phyloP scores from a whole-genome alignment of 2,797 vertebrate genomes.

The Spinus olivaceus region DNA sequence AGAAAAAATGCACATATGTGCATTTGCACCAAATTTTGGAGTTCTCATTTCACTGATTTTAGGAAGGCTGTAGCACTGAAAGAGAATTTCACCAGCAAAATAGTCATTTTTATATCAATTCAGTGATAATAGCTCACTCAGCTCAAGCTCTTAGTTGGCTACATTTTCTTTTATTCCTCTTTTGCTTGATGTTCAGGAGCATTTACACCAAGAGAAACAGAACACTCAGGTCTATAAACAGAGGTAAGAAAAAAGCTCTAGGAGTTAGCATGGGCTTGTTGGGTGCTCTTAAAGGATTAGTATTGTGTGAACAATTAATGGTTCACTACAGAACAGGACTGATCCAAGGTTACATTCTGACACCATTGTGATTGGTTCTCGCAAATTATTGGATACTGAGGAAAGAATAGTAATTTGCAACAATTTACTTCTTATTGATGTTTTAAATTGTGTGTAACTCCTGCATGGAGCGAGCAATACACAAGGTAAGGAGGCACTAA shows the following conservation, averaged over 20 bases:
- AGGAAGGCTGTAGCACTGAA: background rate
- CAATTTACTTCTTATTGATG: constrained; percentile 60
- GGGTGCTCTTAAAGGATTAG: constrained; percentile 58
- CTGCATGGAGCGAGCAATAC: constrained; percentile 32
- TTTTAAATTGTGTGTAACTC: constrained; percentile 63
- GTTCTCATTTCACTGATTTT: background rate
- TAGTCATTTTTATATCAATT: background rate
- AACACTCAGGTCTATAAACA: constrained; percentile 16
- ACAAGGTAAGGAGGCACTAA: constrained; percentile 53
- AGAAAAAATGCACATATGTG: background rate
- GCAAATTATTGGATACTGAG: constrained; percentile 57
- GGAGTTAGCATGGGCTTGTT: constrained; percentile 20
- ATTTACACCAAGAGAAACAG: background rate
- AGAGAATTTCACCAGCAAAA: background rate
- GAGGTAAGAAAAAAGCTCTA: constrained; percentile 29
- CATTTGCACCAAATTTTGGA: background rate
- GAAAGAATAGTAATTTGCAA: constrained; percentile 58
- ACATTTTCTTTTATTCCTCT: background rate
- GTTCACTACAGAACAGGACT: constrained; percentile 20
- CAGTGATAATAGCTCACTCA: background rate
- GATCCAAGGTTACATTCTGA: constrained; percentile 64
- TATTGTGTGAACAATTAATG: constrained; percentile 36
- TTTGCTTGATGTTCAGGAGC: background rate
- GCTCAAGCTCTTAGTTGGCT: background rate
- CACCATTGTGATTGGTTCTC: constrained; percentile 55